A percentile compares a stretch with the other conserved stretches of the same genome.
phyloP scores from a whole-genome alignment of 2,797 vertebrate species.

The Oreortyx pictus region DNA sequence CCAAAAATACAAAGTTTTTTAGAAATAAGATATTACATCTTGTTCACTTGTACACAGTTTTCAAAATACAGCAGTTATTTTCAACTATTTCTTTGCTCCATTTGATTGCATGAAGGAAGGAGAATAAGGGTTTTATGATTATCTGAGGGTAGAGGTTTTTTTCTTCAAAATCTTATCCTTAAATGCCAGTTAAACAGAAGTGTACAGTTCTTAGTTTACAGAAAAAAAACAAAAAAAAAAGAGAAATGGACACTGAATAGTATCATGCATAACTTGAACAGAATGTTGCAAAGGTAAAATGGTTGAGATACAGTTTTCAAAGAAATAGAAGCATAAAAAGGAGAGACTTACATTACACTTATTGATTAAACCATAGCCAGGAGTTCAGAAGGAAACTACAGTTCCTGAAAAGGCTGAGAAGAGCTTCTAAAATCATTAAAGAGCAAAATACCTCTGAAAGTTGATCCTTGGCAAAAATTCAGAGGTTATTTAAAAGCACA shows the following conservation, averaged over 20 bases:
- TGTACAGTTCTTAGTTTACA: neutral
- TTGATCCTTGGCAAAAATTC: neutral
- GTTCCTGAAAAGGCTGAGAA: constrained; percentile 23
- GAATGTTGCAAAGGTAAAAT: neutral
- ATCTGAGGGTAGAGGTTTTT: neutral
- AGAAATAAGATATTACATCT: neutral
- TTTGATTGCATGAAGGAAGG: neutral
- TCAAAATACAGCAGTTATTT: neutral
- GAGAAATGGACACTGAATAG: neutral
- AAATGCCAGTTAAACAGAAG: neutral
- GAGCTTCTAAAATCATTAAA: neutral
- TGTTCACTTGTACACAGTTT: neutral
- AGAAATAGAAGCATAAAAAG: neutral
- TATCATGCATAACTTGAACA: neutral
- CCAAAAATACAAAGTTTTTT: neutral
- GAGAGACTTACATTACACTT: neutral
- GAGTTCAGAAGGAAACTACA: neutral
- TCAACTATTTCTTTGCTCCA: neutral
- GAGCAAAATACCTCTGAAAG: neutral
- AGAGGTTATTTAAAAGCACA: neutral
- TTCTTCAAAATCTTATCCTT: constrained; percentile 12
- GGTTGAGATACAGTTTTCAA: neutral
- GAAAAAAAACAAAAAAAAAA: no score
- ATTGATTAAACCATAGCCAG: neutral
- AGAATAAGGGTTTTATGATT: neutral